Conservation (phyloP, 1,140 invertebrate species). For the Reticulitermes speratus region DNA sequence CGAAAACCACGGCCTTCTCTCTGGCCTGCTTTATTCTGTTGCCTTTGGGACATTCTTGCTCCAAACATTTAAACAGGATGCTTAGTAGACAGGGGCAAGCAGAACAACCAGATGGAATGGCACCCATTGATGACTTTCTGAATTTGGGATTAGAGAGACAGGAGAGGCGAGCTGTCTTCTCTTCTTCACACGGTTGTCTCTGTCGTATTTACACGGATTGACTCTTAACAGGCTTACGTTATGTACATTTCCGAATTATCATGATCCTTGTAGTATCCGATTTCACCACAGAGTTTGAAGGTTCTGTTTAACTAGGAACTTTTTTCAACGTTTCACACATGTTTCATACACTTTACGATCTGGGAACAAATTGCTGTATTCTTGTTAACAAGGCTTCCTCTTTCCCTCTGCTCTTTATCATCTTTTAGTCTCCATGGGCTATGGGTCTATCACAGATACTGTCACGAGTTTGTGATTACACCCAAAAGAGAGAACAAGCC, state of each 20-base stretch:
- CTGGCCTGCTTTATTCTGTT: not conserved
- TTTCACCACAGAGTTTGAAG: not conserved
- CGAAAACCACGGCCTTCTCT: too few species aligned
- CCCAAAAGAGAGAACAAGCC: not conserved
- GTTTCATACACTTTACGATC: constrained; percentile 9
- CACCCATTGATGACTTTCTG: not conserved
- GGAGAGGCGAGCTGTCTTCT: not conserved
- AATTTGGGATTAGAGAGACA: not conserved
- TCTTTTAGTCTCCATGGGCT: not conserved
- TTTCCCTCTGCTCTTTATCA: not conserved
- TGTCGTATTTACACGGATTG: constrained; percentile 6
- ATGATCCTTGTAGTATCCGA: not conserved
- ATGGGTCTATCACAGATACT: not conserved
- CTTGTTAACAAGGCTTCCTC: not conserved
- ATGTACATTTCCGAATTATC: not conserved
- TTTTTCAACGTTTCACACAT: not conserved
- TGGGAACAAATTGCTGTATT: not conserved
- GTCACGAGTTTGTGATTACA: not conserved
- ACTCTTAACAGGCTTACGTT: not conserved
- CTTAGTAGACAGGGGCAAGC: not conserved
- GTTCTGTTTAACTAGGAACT: not conserved
- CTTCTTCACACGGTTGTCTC: not conserved
- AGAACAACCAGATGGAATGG: not conserved
- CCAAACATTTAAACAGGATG: not conserved
- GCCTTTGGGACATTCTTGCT: not conserved